phyloP scores from a whole-genome alignment of 2,888 invertebrate genomes.

The Lasius fuliginosus region DNA sequence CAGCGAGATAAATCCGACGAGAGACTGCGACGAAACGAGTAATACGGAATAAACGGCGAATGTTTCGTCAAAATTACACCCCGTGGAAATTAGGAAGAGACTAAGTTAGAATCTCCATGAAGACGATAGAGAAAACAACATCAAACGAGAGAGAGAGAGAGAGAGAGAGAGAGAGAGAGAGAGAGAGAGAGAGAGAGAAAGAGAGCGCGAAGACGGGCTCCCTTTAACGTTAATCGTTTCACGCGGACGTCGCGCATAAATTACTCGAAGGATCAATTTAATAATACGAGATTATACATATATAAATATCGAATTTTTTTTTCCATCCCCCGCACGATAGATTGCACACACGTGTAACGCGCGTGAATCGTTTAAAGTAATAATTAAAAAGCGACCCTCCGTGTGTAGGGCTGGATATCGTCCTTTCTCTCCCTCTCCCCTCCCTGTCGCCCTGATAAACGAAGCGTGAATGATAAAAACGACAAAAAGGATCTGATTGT shows the following conservation, averaged over 20 bases:
- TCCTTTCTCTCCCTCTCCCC: neutral
- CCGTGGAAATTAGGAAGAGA: slow-evolving; percentile 48
- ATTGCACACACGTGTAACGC: neutral
- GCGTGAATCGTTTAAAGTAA: slow-evolving; percentile 34
- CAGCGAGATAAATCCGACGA: slow-evolving; percentile 35
- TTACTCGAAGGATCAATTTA: neutral
- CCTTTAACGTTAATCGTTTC: neutral
- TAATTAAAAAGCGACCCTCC: slow-evolving; percentile 31
- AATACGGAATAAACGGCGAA: slow-evolving; percentile 30
- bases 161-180: neutral
- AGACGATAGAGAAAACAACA: slow-evolving; percentile 12
- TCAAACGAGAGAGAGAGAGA: neutral
- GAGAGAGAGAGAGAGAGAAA: neutral
- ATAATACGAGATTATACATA: slow-evolving; percentile 1
- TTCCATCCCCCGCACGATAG: neutral
- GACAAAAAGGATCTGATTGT: slow-evolving; percentile 54
- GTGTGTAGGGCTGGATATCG: neutral
- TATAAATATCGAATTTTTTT: neutral
- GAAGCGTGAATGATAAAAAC: slow-evolving; percentile 53
- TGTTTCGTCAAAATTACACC: slow-evolving; percentile 44
- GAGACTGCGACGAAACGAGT: slow-evolving; percentile 16
- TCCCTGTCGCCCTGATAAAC: slow-evolving; percentile 4
- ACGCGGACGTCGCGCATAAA: neutral
- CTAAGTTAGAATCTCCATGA: slow-evolving; percentile 30
- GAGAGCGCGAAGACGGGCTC: neutral